These are phyloP conservation scores for Albula glossodonta DNA, from an alignment of 2,113 vertebrate species.

Conservation along the genomic window DNA sequence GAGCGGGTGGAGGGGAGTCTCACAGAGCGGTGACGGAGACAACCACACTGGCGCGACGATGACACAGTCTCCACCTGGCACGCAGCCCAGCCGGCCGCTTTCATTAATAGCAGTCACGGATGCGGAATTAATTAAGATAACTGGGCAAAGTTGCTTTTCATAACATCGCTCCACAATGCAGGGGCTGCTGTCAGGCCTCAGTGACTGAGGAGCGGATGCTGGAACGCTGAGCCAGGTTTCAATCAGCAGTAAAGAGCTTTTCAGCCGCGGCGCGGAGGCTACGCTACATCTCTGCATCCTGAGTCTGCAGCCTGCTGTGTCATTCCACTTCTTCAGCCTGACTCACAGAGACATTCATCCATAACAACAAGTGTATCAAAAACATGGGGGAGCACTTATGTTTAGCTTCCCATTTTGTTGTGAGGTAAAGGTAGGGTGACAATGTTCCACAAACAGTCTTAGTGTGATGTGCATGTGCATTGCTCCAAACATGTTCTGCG, in stretches of 20 bases:
- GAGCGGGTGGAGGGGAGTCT: neutral
- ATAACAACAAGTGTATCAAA: too few species aligned
- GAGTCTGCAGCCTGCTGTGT: neutral
- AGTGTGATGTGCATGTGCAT: too few species aligned
- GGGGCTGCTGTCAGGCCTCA: neutral
- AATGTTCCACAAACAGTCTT: too few species aligned
- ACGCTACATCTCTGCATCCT: neutral
- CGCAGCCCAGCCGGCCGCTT: constrained; percentile 13
- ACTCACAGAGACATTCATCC: neutral
- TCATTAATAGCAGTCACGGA: constrained; percentile 28
- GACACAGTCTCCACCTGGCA: constrained; percentile 26
- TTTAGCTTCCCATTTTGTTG: too few species aligned
- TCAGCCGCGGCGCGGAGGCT: neutral
- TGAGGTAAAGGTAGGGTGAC: too few species aligned
- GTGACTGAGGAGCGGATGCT: constrained; percentile 12
- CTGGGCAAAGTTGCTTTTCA: constrained; percentile 29
- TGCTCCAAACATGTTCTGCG: too few species aligned
- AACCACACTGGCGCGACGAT: constrained; percentile 16
- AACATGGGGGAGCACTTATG: too few species aligned
- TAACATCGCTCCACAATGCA: constrained; percentile 27
- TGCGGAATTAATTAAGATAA: constrained; percentile 43
- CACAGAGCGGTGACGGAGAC: neutral
- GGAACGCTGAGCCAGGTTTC: constrained; percentile 22
- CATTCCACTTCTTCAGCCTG: neutral
- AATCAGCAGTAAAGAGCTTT: neutral